Conservation (phyloP, 2,797 vertebrate genomes). For the Microctenopoma stevenorrisi region DNA sequence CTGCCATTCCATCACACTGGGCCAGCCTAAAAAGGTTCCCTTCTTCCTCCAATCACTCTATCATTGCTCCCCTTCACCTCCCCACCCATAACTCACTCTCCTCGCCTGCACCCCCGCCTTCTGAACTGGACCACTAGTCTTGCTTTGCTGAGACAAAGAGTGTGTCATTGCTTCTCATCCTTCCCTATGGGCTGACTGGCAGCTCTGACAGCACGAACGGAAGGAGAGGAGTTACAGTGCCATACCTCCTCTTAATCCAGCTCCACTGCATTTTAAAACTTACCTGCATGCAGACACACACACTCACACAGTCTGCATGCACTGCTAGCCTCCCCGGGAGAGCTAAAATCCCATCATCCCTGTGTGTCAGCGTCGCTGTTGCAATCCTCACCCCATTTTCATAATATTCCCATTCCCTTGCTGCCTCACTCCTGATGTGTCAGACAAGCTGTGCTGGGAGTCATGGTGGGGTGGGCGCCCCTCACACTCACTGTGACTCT, state of each 20-base stretch:
- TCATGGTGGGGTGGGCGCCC: slow-evolving; percentile 51
- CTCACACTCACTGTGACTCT: slow-evolving; percentile 34
- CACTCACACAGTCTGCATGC: slow-evolving; percentile 18
- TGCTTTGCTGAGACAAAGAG: slow-evolving; percentile 36
- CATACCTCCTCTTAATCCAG: slow-evolving; percentile 3
- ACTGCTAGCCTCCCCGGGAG: slow-evolving; percentile 52
- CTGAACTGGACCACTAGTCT: slow-evolving; percentile 46
- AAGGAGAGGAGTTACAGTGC: slow-evolving; percentile 31
- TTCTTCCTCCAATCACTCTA: slow-evolving; percentile 52
- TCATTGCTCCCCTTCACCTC: slow-evolving; percentile 53
- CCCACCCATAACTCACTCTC: slow-evolving; percentile 47
- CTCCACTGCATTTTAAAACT: slow-evolving; percentile 9
- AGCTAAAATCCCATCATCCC: slow-evolving; percentile 70
- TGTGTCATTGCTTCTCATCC: slow-evolving; percentile 47
- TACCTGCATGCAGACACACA: no score
- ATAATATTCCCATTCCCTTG: slow-evolving; percentile 81
- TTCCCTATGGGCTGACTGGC: slow-evolving; percentile 52
- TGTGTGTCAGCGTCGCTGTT: slow-evolving; percentile 67
- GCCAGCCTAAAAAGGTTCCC: slow-evolving; percentile 47
- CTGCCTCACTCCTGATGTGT: slow-evolving; percentile 62
- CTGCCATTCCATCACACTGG: slow-evolving; percentile 69
- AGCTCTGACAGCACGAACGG: slow-evolving; percentile 54
- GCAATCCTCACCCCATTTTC: slow-evolving; percentile 68
- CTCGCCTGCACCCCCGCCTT: slow-evolving; percentile 17
- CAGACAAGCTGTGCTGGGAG: slow-evolving; percentile 70